These are phyloP conservation scores for Aythya baeri DNA, from an alignment of 2,113 vertebrate genomes.

Conservation along the genomic window DNA sequence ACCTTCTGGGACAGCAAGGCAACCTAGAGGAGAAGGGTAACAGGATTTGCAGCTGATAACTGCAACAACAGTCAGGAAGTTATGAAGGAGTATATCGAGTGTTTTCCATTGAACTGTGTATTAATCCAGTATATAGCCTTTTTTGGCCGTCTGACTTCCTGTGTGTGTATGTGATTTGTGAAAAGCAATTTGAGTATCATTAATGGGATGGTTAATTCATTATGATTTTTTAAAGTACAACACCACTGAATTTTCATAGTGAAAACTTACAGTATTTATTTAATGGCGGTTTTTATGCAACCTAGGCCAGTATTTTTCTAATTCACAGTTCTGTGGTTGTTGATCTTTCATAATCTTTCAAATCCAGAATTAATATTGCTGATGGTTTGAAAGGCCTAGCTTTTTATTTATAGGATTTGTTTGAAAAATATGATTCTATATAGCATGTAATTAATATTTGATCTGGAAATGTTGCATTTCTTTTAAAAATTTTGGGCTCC, in stretches of 20 bases:
- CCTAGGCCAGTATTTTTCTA: slow-evolving; percentile 83
- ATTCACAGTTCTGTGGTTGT: slow-evolving; percentile 67
- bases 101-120: slow-evolving; percentile 37
- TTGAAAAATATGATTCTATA: slow-evolving; percentile 45
- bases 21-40: background rate
- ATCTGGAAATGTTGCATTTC: slow-evolving; percentile 48
- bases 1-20: background rate
- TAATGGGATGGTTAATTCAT: slow-evolving; percentile 43
- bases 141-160: slow-evolving; percentile 35
- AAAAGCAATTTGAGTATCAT: slow-evolving; percentile 51
- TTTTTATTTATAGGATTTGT: slow-evolving; percentile 55
- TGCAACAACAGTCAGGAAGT: background rate
- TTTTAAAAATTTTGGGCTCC: slow-evolving; percentile 37
- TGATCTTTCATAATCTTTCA: slow-evolving; percentile 69
- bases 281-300: slow-evolving; percentile 76
- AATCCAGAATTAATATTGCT: slow-evolving; percentile 56
- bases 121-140: slow-evolving; percentile 10
- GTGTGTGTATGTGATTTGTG: slow-evolving; percentile 71
- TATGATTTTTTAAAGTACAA: slow-evolving; percentile 70
- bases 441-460: slow-evolving; percentile 69
- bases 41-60: background rate
- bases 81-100: slow-evolving; percentile 7
- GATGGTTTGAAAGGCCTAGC: slow-evolving; percentile 61
- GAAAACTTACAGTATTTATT: slow-evolving; percentile 75
- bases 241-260: slow-evolving; percentile 75